Base-by-base conservation (phyloP, 2,797 vertebrate species). In the Rousettus madagascariensis region DNA sequence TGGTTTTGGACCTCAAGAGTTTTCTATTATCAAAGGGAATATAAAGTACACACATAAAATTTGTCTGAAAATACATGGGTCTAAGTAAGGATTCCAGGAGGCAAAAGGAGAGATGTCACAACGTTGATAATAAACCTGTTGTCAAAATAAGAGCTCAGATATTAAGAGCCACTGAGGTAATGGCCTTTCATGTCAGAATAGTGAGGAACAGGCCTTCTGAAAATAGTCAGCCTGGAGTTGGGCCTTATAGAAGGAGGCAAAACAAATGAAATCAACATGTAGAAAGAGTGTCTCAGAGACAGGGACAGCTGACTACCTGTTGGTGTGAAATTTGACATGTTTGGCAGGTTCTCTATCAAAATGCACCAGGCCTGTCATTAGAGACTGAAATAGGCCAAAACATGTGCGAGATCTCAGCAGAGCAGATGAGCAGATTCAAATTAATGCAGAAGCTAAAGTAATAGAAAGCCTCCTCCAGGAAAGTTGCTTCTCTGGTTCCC, bases 261-360 rank as follows among this genome's bases (percentile, higher is more conserved):
- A 93, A 24, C 46, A 72, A 88, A 68, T 71, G 68, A 75, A 89
- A 80, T 80, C 43, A 63, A 66, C 66, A 22, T 53, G 49, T 68
- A 71, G 69, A 86, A 94, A 55, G 89, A 36, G 80, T 61, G 63
- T 82, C 71, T 92, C 68, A 69, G 71, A 87, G 90, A 75, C 79
- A 84, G 72, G 72, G 68, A n/a, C 2, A n/a, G 80, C 84, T 89
- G 84, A 77, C 51, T 97, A 94, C 94, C 72, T 96, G 90, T 95
- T 91, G 91, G 53, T 61, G 33, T 61, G 59, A 85, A 89, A 66
- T 74, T 20, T 97, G 96, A 96, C 80, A 80, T 41, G n/a, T 82
- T 74, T 95, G 93, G 72, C 94, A 96, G 95, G 68, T 84, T 96
- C 90, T 92, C 91, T 93, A 97, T 95, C 95, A 97, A 94, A 93